A percentile compares a stretch with the other conserved stretches of the same genome.
Conservation (phyloP, 2,797 vertebrate species). For the Bucorvus abyssinicus region DNA sequence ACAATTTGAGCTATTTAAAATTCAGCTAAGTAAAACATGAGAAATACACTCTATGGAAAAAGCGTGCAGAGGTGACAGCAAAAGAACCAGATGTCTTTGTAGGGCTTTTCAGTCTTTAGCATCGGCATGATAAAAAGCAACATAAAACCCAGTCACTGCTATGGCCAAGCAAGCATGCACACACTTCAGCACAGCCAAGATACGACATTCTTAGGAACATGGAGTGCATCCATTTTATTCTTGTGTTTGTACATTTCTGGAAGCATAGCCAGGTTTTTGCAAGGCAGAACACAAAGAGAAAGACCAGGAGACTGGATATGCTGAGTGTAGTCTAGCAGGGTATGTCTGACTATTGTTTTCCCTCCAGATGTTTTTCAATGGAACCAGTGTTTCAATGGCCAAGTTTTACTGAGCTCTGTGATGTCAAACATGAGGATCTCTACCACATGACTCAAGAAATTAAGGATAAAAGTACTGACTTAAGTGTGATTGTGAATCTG, state of each 20-base stretch:
- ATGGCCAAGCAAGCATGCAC: neutral
- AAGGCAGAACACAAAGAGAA: conserved; percentile 46
- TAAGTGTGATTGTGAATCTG: conserved; percentile 14
- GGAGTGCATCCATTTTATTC: conserved; percentile 56
- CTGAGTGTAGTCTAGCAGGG: conserved; percentile 34
- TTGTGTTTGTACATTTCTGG: conserved; percentile 42
- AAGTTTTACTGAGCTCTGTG: conserved; percentile 14
- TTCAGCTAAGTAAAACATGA: neutral
- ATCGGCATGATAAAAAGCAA: conserved; percentile 31
- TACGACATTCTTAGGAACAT: conserved; percentile 49
- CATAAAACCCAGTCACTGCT: conserved; percentile 21
- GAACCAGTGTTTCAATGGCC: conserved; percentile 47
- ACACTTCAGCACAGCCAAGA: conserved; percentile 24
- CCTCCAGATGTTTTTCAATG: conserved; percentile 55
- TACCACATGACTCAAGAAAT: conserved; percentile 28
- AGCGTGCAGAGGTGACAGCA: neutral
- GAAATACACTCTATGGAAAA: conserved; percentile 5
- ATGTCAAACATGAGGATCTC: conserved; percentile 25
- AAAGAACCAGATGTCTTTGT: conserved; percentile 37
- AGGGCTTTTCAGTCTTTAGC: conserved; percentile 1
- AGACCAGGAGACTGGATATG: conserved; percentile 43
- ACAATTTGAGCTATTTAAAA: neutral
- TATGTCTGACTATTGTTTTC: conserved; percentile 31
- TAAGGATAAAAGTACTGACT: conserved; percentile 23
- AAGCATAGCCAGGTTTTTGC: conserved; percentile 36